Evolutionary conservation across 2,888 invertebrate genomes (phyloP).

Genomic region (Cacoxenus indagator): DNA sequence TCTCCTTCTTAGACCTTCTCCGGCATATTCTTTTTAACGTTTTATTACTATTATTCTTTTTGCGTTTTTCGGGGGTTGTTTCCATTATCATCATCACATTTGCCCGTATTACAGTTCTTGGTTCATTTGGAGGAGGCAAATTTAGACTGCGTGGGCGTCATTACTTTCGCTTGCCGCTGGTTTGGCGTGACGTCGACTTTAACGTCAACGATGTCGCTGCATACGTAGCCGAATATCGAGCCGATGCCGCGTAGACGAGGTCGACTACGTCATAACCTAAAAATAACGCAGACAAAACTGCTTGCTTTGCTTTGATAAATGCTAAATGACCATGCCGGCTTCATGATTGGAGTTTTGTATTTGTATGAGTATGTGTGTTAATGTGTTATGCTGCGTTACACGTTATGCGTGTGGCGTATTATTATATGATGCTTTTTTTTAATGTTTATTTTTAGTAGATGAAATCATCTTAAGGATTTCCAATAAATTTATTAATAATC

Average conservation of each 20-base stretch:
- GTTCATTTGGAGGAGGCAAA: not conserved
- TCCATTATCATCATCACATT: conserved; percentile 25
- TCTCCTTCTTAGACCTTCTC: conserved; percentile 7
- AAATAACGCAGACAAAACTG: conserved; percentile 36
- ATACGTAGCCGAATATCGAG: not conserved
- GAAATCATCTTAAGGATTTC: too few species aligned
- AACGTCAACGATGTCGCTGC: conserved; percentile 1
- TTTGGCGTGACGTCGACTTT: too few species aligned
- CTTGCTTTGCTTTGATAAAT: too few species aligned
- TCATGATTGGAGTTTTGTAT: too few species aligned
- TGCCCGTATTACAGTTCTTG: conserved; percentile 28
- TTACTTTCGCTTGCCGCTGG: not conserved
- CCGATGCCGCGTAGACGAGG: conserved; percentile 23
- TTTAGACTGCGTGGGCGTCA: not conserved
- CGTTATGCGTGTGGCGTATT: too few species aligned
- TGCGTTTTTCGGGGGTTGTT: conserved; percentile 28
- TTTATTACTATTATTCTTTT: conserved; percentile 37
- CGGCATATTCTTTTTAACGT: conserved; percentile 34
- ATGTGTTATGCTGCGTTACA: too few species aligned
- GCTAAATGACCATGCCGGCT: too few species aligned
- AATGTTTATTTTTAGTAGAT: too few species aligned
- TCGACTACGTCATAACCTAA: conserved; percentile 52
- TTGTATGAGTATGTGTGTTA: too few species aligned
- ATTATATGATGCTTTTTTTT: too few species aligned
- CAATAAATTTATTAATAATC: too few species aligned